Percentiles rank a stretch among this genome's conserved stretches.
Conservation (phyloP, 2,113 vertebrate species). For the Rhinopomastus cyanomelas region DNA sequence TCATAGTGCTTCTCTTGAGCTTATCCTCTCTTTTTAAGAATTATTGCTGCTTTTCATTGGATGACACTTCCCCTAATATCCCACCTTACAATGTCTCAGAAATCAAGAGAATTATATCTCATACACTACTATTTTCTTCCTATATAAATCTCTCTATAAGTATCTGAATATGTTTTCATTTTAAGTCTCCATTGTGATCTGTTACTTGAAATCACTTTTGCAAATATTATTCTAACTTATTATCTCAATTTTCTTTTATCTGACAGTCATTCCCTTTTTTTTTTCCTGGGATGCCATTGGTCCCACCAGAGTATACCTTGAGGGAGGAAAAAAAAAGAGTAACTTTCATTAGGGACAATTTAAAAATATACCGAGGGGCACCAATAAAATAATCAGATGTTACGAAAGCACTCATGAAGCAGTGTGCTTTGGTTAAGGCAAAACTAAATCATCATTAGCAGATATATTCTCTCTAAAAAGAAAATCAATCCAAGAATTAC, state of each 20-base stretch:
- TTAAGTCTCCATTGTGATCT: background rate
- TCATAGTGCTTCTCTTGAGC: background rate
- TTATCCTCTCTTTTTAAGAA: background rate
- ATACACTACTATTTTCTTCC: background rate
- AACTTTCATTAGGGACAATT: background rate
- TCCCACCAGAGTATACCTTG: background rate
- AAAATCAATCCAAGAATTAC: background rate
- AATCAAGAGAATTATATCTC: background rate
- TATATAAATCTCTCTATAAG: background rate
- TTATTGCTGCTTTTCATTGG: background rate
- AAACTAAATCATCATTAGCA: background rate
- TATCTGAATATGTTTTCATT: background rate
- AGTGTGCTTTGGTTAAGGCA: background rate
- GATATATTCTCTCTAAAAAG: background rate
- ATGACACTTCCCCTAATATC: background rate
- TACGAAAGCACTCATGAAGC: background rate
- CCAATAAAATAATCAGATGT: background rate
- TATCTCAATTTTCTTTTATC: background rate
- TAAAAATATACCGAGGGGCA: background rate
- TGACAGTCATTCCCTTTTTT: background rate
- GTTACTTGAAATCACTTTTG: background rate
- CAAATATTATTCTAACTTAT: background rate
- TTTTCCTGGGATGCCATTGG: background rate
- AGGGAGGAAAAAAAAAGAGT: background rate
- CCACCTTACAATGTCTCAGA: background rate